Conservation (phyloP, 2,888 invertebrate species). For the Caenorhabditis virilis region DNA sequence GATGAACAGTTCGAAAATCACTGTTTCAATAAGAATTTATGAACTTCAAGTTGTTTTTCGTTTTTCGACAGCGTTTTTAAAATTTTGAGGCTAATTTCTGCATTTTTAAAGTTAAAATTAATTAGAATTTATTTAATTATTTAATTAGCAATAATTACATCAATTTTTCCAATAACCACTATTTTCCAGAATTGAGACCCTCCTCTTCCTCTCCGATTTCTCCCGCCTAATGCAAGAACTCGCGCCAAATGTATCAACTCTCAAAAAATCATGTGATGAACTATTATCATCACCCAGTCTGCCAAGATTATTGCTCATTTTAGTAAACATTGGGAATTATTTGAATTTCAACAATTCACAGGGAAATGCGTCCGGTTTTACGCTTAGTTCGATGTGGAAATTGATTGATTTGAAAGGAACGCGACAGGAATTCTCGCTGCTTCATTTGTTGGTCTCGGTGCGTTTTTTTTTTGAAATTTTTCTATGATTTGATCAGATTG, state of each 20-base stretch:
- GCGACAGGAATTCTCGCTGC: constrained; percentile 35
- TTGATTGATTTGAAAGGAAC: constrained; percentile 48
- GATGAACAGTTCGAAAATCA: no score
- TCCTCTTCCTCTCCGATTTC: constrained; percentile 29
- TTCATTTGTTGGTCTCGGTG: constrained; percentile 41
- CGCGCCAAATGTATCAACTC: constrained; percentile 19
- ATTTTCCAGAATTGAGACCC: constrained; percentile 26
- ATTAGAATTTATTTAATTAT: no score
- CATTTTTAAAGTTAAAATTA: no score
- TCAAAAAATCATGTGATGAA: constrained; percentile 14
- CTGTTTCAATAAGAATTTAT: no score
- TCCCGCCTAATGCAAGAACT: constrained; percentile 26
- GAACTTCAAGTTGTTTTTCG: no score
- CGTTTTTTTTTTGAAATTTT: no score
- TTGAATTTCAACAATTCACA: constrained; percentile 46
- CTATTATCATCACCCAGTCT: constrained; percentile 30
- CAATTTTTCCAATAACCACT: neutral
- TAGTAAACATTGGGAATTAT: constrained; percentile 54
- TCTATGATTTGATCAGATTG: no score
- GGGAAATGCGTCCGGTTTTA: constrained; percentile 54
- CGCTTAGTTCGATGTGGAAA: constrained; percentile 53
- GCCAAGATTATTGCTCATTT: constrained; percentile 41
- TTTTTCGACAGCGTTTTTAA: no score
- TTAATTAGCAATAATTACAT: no score
- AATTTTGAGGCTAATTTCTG: no score